Percentiles rank a stretch among this genome's conserved stretches.
These are phyloP conservation scores for Semibalanus balanoides DNA, from an alignment of 1,140 invertebrate species.

Conservation along the genomic window DNA sequence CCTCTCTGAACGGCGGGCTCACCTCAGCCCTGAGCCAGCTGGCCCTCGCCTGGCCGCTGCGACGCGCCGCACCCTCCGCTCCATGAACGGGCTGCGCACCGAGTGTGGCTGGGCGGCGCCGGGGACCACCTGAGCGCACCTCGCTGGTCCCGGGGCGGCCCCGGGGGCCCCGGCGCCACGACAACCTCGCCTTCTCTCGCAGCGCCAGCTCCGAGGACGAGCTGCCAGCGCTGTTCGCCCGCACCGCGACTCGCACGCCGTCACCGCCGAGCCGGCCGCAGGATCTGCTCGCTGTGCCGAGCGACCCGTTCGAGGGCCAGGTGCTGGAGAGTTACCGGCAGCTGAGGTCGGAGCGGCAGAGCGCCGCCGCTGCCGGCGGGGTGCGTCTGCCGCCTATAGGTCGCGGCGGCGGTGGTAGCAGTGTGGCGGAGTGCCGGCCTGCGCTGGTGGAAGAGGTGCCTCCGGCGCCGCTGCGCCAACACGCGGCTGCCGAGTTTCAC, in stretches of 20 bases:
- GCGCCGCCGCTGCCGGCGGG: too few relatives aligned
- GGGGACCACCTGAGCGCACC: not conserved
- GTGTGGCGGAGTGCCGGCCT: not conserved
- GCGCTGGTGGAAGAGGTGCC: not conserved
- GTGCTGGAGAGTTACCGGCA: not conserved
- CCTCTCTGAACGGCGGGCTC: not conserved
- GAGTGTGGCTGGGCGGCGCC: not conserved
- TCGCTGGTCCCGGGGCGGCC: too few relatives aligned
- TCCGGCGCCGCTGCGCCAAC: not conserved
- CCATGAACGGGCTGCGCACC: not conserved
- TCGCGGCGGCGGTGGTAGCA: too few relatives aligned
- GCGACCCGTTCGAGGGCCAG: not conserved
- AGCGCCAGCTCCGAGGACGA: not conserved
- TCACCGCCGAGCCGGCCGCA: too few relatives aligned
- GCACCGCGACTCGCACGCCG: not conserved
- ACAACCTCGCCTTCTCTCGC: not conserved
- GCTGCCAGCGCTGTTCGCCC: not conserved
- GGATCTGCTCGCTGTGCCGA: not conserved
- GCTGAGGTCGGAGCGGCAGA: not conserved
- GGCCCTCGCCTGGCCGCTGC: not conserved
- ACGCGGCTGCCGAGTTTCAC: not conserved
- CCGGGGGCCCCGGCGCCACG: not conserved
- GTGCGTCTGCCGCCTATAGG: not conserved
- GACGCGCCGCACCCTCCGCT: too few relatives aligned
- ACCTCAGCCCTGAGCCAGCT: not conserved